phyloP scores from a whole-genome alignment of 1,140 invertebrate species.

The Drosophila ercepeae region DNA sequence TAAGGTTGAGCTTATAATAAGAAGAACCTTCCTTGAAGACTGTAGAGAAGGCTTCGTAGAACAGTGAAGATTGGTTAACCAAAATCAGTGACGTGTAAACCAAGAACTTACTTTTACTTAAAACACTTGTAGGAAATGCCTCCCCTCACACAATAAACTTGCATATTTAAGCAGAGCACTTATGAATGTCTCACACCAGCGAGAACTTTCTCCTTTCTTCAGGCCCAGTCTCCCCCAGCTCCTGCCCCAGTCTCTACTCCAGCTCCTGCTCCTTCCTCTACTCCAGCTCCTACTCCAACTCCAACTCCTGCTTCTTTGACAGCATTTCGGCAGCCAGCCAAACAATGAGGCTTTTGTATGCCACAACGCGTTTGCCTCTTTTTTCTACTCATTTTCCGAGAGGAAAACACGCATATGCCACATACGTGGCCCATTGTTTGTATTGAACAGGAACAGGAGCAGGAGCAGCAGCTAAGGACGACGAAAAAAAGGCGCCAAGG shows the following conservation, averaged over 20 bases:
- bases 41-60: too few relatives aligned
- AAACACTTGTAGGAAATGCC: slow-evolving; percentile 21
- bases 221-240: neutral
- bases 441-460: slow-evolving; percentile 62
- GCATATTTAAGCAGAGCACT: slow-evolving; percentile 63
- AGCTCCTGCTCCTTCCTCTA: neutral
- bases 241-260: neutral
- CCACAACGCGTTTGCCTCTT: slow-evolving; percentile 64
- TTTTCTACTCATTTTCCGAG: slow-evolving; percentile 13
- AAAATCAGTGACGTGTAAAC: too few relatives aligned
- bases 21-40: too few relatives aligned
- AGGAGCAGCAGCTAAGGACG: slow-evolving; percentile 4
- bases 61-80: too few relatives aligned
- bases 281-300: neutral
- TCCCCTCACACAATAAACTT: slow-evolving; percentile 20
- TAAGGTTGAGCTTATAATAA: too few relatives aligned
- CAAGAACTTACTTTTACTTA: too few relatives aligned
- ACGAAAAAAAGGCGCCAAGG: neutral
- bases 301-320: slow-evolving; percentile 5
- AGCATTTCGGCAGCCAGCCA: slow-evolving; percentile 36
- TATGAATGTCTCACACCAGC: slow-evolving; percentile 15
- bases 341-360: slow-evolving; percentile 75
- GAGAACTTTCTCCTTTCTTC: neutral
- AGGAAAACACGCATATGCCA: slow-evolving; percentile 43
- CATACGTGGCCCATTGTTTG: slow-evolving; percentile 64